These are phyloP conservation scores for Tipula vernalis DNA, from an alignment of 2,888 invertebrate species.

Conservation along the genomic window DNA sequence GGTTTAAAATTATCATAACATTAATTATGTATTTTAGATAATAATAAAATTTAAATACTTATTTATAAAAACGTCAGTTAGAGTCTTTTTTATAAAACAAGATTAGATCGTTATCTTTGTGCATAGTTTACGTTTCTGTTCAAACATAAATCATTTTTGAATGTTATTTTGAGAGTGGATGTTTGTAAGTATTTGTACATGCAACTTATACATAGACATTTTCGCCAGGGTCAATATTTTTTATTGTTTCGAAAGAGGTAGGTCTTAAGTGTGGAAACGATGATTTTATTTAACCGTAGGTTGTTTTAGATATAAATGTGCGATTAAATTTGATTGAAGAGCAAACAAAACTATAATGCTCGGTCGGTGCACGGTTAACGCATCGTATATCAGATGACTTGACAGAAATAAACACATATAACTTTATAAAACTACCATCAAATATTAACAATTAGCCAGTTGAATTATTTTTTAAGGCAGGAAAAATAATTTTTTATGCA, in stretches of 20 bases:
- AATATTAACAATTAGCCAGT: background rate
- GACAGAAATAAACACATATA: background rate
- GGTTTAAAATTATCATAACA: background rate
- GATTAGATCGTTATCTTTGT: background rate
- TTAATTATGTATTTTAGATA: background rate
- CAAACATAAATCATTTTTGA: background rate
- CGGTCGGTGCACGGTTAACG: background rate
- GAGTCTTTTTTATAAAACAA: background rate
- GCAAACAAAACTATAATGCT: background rate
- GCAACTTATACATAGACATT: background rate
- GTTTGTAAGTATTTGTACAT: background rate
- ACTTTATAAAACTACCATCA: background rate
- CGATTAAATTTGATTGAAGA: background rate
- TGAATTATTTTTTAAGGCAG: background rate
- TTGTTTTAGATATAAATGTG: background rate
- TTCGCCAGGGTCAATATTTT: background rate
- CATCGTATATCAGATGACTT: background rate
- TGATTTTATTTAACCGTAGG: background rate
- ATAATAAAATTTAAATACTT: background rate
- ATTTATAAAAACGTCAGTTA: background rate
- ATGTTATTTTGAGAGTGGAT: background rate
- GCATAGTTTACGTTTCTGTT: background rate
- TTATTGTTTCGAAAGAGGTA: background rate
- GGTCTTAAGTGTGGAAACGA: background rate
- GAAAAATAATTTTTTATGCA: background rate